Evolutionary conservation across 2,113 vertebrate genomes (phyloP).

Genomic region (Hiodon alosoides): DNA sequence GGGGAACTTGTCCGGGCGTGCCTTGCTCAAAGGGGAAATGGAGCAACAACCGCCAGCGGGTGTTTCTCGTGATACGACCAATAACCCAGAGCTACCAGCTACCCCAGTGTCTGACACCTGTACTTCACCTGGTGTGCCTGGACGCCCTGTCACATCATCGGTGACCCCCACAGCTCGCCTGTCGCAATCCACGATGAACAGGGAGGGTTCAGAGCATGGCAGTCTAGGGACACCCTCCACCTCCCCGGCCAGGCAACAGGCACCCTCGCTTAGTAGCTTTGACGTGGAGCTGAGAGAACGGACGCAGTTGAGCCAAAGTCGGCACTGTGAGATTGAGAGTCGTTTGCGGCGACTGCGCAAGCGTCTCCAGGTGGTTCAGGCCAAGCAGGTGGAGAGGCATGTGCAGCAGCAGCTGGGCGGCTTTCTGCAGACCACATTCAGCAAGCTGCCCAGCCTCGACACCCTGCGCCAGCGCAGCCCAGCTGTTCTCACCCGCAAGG

Average conservation of each 20-base stretch:
- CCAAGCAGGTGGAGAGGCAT: conserved; percentile 77
- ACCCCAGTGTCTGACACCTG: conserved; percentile 31
- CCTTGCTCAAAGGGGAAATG: conserved; percentile 62
- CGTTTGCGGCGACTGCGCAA: conserved; percentile 71
- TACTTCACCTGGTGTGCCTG: not conserved
- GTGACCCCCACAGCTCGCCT: not conserved
- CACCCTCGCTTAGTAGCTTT: conserved; percentile 40
- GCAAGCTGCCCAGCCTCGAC: conserved; percentile 63
- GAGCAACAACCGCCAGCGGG: conserved; percentile 42
- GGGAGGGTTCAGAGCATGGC: conserved; percentile 26
- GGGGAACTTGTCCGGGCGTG: conserved; percentile 62
- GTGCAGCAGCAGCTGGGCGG: conserved; percentile 73
- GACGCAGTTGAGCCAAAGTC: conserved; percentile 53
- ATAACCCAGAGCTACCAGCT: not conserved
- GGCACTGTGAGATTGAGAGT: conserved; percentile 72
- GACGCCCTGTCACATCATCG: too few species aligned
- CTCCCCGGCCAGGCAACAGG: not conserved
- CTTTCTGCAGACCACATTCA: conserved; percentile 70
- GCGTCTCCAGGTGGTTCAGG: conserved; percentile 75
- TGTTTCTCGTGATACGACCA: conserved; percentile 6
- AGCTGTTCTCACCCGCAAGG: conserved; percentile 67
- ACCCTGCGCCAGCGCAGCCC: conserved; percentile 62
- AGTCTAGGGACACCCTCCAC: conserved; percentile 16
- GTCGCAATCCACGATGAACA: not conserved
- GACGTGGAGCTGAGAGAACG: conserved; percentile 67